These are phyloP conservation scores for human DNA, from an alignment of 2,113 vertebrate genomes.

Conservation along the genomic window DNA sequence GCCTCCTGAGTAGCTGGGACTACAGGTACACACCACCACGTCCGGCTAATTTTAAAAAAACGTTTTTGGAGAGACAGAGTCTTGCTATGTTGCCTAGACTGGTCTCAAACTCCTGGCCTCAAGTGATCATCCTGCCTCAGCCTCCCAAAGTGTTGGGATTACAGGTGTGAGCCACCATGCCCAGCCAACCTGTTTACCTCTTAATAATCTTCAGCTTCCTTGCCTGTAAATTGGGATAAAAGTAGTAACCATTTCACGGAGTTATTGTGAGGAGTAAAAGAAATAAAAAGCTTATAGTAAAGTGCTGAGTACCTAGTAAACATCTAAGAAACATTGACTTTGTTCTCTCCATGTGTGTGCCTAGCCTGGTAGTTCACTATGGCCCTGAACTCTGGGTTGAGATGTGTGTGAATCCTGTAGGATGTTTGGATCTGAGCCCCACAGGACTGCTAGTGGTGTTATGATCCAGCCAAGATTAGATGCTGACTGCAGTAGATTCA, in stretches of 20 bases:
- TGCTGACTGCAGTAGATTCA: neutral
- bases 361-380: neutral
- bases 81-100: neutral
- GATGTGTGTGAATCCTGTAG: neutral
- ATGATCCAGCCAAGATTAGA: neutral
- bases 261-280: neutral
- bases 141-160: neutral
- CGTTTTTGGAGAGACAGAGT: neutral
- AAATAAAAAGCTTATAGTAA: neutral
- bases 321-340: neutral
- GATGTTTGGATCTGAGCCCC: neutral
- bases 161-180: neutral
- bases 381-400: neutral
- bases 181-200: neutral
- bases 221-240: neutral
- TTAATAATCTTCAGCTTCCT: neutral
- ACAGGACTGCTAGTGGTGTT: neutral
- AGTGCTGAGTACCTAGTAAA: neutral
- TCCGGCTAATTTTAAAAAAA: neutral
- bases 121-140: neutral
- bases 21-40: neutral
- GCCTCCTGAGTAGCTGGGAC: neutral
- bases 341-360: neutral
- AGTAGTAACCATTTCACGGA: neutral
- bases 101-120: neutral